Evolutionary conservation across 1,140 invertebrate species (phyloP).

Genomic region (Dolichoris vasculosae): DNA sequence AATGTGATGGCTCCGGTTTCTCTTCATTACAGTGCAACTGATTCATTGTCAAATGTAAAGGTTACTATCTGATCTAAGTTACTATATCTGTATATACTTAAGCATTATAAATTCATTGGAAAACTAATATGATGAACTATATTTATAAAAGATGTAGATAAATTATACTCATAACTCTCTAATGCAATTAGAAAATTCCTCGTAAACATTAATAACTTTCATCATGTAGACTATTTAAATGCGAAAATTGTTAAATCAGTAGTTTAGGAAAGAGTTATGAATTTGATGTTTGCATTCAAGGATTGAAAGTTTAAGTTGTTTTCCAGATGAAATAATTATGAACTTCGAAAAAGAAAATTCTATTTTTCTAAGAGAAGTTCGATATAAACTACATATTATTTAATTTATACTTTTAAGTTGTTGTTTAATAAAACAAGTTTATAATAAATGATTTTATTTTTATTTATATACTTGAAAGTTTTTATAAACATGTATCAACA

Average conservation of each 20-base stretch:
- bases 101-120: too few species aligned
- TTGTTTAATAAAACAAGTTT: too few species aligned
- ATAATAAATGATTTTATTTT: too few species aligned
- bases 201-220: slow-evolving; percentile 77
- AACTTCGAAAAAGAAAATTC: background rate
- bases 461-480: too few species aligned
- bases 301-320: background rate
- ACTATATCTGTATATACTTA: too few species aligned
- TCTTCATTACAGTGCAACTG: slow-evolving; percentile 77
- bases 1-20: slow-evolving; percentile 77
- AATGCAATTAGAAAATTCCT: slow-evolving; percentile 74
- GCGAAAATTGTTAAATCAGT: slow-evolving; percentile 77
- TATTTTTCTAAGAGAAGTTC: too few species aligned
- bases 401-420: too few species aligned
- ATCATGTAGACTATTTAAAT: slow-evolving; percentile 82
- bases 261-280: slow-evolving; percentile 77
- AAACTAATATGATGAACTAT: too few species aligned
- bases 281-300: slow-evolving; percentile 67
- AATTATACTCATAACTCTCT: slow-evolving; percentile 70
- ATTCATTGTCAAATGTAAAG: slow-evolving; percentile 74
- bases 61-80: too few species aligned
- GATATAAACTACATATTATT: too few species aligned
- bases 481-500: too few species aligned
- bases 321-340: background rate
- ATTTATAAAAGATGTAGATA: slow-evolving; percentile 63